Evolutionary conservation across 1,140 invertebrate genomes (phyloP).

Genomic region (Lucilia sericata): DNA sequence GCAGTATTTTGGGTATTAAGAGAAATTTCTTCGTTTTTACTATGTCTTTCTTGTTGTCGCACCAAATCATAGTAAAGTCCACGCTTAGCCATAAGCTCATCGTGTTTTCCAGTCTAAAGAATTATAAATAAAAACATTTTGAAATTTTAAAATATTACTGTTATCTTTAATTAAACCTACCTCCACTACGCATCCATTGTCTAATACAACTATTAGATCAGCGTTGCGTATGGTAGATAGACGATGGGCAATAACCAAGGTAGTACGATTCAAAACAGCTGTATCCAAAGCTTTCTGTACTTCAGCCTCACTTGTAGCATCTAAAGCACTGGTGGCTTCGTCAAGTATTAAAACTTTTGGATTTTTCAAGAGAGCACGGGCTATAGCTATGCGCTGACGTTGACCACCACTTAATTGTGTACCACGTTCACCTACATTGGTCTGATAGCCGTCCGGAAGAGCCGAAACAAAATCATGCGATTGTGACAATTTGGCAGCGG

Average conservation of each 20-base stretch:
- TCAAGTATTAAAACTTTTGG: conserved; percentile 88
- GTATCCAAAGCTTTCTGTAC: conserved; percentile 87
- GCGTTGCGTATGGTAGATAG: conserved; percentile 89
- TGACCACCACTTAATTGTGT: conserved; percentile 91
- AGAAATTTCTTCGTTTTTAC: conserved; percentile 42
- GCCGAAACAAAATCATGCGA: conserved; percentile 87
- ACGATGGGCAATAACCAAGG: conserved; percentile 89
- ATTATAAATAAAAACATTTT: conserved; percentile 36
- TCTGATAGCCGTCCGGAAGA: conserved; percentile 90
- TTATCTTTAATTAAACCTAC: conserved; percentile 67
- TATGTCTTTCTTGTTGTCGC: conserved; percentile 68
- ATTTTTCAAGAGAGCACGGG: conserved; percentile 87
- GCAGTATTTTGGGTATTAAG: neutral
- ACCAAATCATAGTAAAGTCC: conserved; percentile 78
- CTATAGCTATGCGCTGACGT: conserved; percentile 92
- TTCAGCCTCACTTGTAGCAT: conserved; percentile 88
- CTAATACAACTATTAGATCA: conserved; percentile 88
- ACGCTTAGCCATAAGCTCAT: conserved; percentile 79
- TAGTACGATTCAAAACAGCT: conserved; percentile 83
- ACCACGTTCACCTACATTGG: conserved; percentile 89
- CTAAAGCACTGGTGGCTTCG: conserved; percentile 92
- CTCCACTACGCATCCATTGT: conserved; percentile 84
- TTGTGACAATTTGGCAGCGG: conserved; percentile 89
- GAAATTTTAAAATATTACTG: neutral
- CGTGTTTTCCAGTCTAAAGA: conserved; percentile 79